Base-by-base conservation (phyloP, 2,113 vertebrate genomes). In the Procavia capensis region DNA sequence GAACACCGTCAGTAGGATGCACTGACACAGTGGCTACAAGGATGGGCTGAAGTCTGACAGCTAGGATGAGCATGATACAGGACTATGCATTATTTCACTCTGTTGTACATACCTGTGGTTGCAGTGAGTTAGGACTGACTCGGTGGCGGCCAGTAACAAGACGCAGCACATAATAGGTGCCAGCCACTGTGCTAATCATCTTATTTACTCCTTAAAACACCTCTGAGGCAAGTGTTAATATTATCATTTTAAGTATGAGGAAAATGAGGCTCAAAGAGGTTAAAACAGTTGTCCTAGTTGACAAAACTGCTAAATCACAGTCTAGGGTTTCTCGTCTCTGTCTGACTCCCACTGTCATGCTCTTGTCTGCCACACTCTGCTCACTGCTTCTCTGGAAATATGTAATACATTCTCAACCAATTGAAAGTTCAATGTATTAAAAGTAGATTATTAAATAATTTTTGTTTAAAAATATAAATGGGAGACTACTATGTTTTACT, bases 391-490 rank as follows among this genome's bases (percentile, higher is more conserved):
- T 90, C 39, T 72, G 57, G 82, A 88, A 93, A 57, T 63, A 75
- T 45, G 9, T n/a, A 6, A 85, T 36, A 2, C 7, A 45, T 59
- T 95, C 41, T 90, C 29, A 92, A 50, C 4, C 39, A 57, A 17
- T 83, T 59, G 16, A 3, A 91, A 75, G 10, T 47, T 66, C 91
- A n/a, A 82, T 64, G 29, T 64, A 75, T 63, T 91, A 79, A 82
- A 87, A 92, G 34, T 76, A 17, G 39, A 50, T 50, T 78, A n/a
- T 61, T 88, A 2, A 27, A 8, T 87, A 54, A 54, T 63, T 82
- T 94, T 92, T 74, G 7, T 75, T 91, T 92, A 79, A 72, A 91
- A 88, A 74, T 91, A 75, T 66, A 74, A 94, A 85, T 54, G 27
- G 24, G 17, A 66, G 14, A 41, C 0, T n/a, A 27, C 13, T 4